A percentile compares a stretch with the other conserved stretches of the same genome.
Evolutionary conservation across 2,888 invertebrate species (phyloP).

Genomic region (Metopia argyrocephala): DNA sequence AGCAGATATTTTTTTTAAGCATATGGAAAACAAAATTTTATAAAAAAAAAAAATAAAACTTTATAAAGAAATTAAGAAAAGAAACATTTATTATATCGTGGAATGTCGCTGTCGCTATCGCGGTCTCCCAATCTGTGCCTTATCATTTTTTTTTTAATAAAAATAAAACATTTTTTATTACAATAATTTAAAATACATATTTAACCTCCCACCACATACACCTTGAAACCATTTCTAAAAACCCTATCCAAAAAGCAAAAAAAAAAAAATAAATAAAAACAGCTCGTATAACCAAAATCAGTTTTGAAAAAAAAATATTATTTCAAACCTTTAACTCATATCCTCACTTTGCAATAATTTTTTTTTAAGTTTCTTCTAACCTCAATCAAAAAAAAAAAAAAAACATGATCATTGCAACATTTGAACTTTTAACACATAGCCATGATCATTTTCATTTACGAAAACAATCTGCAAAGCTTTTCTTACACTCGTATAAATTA

Average conservation of each 20-base stretch:
- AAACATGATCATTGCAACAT: constrained; percentile 48
- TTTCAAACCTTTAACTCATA: constrained; percentile 47
- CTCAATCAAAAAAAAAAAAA: constrained; percentile 21
- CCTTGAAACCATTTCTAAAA: constrained; percentile 46
- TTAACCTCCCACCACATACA: constrained; percentile 53
- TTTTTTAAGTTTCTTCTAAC: too few relatives aligned
- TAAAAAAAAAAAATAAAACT: constrained; percentile 7
- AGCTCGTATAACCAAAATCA: too few relatives aligned
- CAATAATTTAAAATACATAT: constrained; percentile 23
- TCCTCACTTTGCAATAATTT: constrained; percentile 11
- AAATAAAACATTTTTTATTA: constrained; percentile 37
- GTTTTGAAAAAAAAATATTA: constrained; percentile 33
- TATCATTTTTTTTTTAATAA: constrained; percentile 63
- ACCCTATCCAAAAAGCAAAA: constrained; percentile 14
- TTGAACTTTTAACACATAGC: constrained; percentile 1
- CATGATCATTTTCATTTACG: constrained; percentile 30
- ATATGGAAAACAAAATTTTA: constrained; percentile 34
- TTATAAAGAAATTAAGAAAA: constrained; percentile 34
- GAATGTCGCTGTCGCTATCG: constrained; percentile 80
- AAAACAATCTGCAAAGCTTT: constrained; percentile 21
- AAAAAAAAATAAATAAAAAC: constrained; percentile 1
- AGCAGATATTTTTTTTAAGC: constrained; percentile 52
- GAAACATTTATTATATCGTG: constrained; percentile 75
- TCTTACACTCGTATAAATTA: background rate
- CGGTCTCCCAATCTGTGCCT: constrained; percentile 80